phyloP scores from a whole-genome alignment of 1,140 invertebrate genomes.

The Saccostrea glomerata region DNA sequence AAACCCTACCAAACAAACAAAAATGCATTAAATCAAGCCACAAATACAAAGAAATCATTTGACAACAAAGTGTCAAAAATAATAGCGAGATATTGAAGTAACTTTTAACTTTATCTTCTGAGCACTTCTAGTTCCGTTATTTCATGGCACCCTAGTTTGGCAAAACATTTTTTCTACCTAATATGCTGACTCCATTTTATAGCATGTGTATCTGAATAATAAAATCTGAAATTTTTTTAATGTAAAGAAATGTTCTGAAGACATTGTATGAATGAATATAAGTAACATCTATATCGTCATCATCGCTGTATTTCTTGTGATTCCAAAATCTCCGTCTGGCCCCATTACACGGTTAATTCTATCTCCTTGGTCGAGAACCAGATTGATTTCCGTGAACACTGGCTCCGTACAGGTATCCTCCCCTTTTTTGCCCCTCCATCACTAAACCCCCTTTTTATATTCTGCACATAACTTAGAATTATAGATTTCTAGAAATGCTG shows the following conservation, averaged over 20 bases:
- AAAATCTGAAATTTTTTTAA: not conserved
- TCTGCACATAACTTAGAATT: not conserved
- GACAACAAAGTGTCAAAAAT: not conserved
- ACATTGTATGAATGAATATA: not conserved
- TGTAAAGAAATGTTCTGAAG: not conserved
- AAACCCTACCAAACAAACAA: not conserved
- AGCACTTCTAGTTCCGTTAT: not conserved
- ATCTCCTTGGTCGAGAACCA: not conserved
- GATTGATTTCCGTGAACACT: not conserved
- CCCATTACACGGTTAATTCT: not conserved
- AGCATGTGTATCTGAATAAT: not conserved
- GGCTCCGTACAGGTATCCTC: not conserved
- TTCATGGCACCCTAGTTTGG: slow-evolving; percentile 34
- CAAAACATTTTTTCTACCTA: not conserved
- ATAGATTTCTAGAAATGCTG: not conserved
- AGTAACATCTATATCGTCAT: not conserved
- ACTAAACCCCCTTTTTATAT: not conserved
- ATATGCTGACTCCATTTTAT: not conserved
- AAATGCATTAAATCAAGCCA: not conserved
- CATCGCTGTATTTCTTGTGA: not conserved
- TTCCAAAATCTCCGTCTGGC: not conserved
- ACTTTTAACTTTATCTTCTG: not conserved
- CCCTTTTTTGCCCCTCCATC: not conserved
- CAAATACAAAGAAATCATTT: not conserved
- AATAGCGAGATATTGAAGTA: not conserved